Conservation (phyloP, 2,888 invertebrate genomes). For the Scelioninae gen. 1 region DNA sequence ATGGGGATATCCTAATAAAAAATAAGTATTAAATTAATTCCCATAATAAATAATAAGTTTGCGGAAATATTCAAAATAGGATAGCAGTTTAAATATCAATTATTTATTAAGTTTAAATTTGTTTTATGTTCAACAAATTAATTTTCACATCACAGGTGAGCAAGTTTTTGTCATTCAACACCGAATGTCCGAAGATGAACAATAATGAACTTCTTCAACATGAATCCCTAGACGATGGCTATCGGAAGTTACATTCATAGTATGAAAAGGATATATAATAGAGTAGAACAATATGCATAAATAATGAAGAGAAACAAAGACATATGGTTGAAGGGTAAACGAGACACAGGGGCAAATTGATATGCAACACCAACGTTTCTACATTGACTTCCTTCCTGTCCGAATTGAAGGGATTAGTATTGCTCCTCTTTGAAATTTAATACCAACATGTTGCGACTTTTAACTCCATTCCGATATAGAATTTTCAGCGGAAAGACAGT, state of each 20-base stretch:
- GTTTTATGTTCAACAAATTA: too few species aligned
- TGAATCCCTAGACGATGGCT: conserved; percentile 42
- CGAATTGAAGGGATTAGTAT: conserved; percentile 65
- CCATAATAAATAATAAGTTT: too few species aligned
- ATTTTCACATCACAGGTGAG: too few species aligned
- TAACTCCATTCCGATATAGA: conserved; percentile 26
- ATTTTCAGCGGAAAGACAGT: conserved; percentile 21
- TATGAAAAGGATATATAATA: conserved; percentile 63
- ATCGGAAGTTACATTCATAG: conserved; percentile 50
- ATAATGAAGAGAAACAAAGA: conserved; percentile 56
- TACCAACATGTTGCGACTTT: conserved; percentile 55
- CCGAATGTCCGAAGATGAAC: conserved; percentile 14
- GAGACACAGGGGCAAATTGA: conserved; percentile 73
- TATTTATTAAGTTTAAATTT: too few species aligned
- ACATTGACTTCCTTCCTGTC: conserved; percentile 81
- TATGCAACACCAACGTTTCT: conserved; percentile 77
- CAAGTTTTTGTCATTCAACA: conserved; percentile 22
- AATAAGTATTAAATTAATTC: too few species aligned
- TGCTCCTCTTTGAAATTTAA: conserved; percentile 66
- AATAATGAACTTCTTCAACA: conserved; percentile 29
- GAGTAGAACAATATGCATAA: conserved; percentile 60
- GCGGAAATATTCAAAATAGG: too few species aligned
- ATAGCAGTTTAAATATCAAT: too few species aligned
- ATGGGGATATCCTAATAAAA: too few species aligned
- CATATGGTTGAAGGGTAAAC: conserved; percentile 45